phyloP scores from a whole-genome alignment of 2,888 invertebrate species.

The Cyclophora punctaria region DNA sequence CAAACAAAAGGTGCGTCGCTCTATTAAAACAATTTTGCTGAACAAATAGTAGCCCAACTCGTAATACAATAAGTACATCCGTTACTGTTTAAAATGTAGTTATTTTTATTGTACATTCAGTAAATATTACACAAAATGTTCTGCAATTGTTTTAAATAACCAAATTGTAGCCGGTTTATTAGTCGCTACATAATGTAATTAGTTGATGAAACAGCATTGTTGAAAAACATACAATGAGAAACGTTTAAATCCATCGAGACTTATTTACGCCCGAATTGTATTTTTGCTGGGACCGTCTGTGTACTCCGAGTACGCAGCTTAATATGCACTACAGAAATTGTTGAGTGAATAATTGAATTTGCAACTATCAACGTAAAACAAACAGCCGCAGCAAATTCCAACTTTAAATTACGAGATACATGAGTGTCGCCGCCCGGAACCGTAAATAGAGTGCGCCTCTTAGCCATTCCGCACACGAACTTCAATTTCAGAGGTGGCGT shows the following conservation, averaged over 20 bases:
- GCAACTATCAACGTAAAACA: conserved; percentile 11
- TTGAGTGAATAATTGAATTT: conserved; percentile 24
- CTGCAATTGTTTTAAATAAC: no score
- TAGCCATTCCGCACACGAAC: conserved; percentile 58
- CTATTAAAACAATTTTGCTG: conserved; percentile 13
- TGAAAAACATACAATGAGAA: conserved; percentile 15
- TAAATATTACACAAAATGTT: no score
- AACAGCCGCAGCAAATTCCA: conserved; percentile 1
- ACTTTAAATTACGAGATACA: conserved; percentile 14
- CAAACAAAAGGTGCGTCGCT: conserved; percentile 10
- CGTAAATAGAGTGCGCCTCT: conserved; percentile 29
- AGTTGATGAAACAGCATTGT: no score
- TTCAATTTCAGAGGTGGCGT: conserved; percentile 68
- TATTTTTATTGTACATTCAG: no score
- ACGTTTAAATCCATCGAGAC: conserved; percentile 18
- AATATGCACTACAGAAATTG: conserved; percentile 10
- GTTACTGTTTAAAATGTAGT: no score
- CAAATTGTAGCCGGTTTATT: no score
- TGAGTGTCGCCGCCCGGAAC: conserved; percentile 15
- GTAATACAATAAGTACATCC: no score
- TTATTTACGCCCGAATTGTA: conserved; percentile 11
- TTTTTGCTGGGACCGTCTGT: not conserved
- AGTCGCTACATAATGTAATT: no score
- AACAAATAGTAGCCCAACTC: conserved; percentile 9
- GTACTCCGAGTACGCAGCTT: conserved; percentile 6